Base-by-base conservation (phyloP, 1,140 invertebrate species). In the Brachionus plicatilis region DNA sequence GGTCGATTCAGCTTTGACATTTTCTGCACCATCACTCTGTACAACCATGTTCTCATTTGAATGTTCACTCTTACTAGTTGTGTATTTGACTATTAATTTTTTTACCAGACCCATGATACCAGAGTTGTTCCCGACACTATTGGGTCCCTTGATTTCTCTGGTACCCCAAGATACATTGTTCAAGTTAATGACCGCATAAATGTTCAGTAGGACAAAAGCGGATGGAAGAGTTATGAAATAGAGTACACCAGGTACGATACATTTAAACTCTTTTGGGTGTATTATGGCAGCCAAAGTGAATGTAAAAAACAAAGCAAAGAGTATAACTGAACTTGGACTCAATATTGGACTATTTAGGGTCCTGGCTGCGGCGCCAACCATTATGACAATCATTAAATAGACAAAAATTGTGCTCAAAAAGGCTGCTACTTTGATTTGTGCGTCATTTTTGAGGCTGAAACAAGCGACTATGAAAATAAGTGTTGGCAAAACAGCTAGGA, bases 391-490 rank as follows among this genome's bases (percentile, higher is more conserved):
- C 88, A 89, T 89, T 12, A 89, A 86, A 50, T 87, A 87, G 0
- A 87, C 86, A 83, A 88, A 90, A 0, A 90, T 84, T 11, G 88
- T 87, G 20, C 87, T 89, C 24, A 89, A 85, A 0, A 87, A 85
- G 7, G 86, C 87, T 3, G 87, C 88, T 6, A 87, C 65, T 17
- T 86, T 53, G 47, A 92, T 87, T 86, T 92, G 92, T 14, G 87
- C 86, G 29, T 92, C 88, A 24, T 88, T 84, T 83, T 90, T 90
- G 33, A 86, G 85, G n/a, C 87, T 87, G 84, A 90, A 90, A 85
- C 92, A 92, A 12, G 90, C 85, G 2, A 91, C 14, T 20, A 91
- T 89, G 85, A 90, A 92, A 2, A 90, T 41, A 2, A 90, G 14
- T n/a, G 91, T 88, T 0, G 91, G 91, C 3, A 90, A 84, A 2